Conservation (phyloP, 2,113 vertebrate genomes). For the Coracopsis vasa region DNA sequence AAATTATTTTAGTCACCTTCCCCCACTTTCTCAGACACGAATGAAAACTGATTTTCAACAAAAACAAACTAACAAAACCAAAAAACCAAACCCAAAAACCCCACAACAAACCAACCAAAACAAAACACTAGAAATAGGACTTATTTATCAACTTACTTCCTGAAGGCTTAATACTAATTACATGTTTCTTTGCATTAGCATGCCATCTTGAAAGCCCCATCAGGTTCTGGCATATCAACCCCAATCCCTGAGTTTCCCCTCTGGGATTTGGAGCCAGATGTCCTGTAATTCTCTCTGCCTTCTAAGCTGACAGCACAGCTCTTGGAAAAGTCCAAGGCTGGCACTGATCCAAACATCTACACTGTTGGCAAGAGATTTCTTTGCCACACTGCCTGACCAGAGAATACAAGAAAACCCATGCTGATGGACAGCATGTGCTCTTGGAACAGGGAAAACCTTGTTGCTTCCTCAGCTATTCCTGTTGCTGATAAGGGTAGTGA, state of each 20-base stretch:
- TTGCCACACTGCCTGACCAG: accelerated
- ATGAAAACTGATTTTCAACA: not conserved
- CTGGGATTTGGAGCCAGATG: not conserved
- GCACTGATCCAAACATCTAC: not conserved
- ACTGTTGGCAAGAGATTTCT: not conserved
- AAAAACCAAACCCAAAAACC: no score
- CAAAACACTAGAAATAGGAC: not conserved
- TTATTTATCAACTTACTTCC: not conserved
- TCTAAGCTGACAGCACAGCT: not conserved
- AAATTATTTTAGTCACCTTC: not conserved
- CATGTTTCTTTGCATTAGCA: accelerated
- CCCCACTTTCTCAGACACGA: not conserved
- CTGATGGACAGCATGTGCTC: not conserved
- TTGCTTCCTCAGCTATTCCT: not conserved
- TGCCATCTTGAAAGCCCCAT: not conserved
- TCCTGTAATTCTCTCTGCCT: not conserved
- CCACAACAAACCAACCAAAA: not conserved
- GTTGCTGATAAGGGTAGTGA: not conserved
- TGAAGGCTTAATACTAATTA: not conserved
- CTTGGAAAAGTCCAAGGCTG: not conserved
- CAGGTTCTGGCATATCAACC: not conserved
- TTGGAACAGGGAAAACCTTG: not conserved
- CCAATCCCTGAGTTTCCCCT: not conserved
- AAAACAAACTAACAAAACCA: not conserved
- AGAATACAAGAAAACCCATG: not conserved